Conservation (phyloP, 1,140 invertebrate genomes). For the Chymomyza costata region DNA sequence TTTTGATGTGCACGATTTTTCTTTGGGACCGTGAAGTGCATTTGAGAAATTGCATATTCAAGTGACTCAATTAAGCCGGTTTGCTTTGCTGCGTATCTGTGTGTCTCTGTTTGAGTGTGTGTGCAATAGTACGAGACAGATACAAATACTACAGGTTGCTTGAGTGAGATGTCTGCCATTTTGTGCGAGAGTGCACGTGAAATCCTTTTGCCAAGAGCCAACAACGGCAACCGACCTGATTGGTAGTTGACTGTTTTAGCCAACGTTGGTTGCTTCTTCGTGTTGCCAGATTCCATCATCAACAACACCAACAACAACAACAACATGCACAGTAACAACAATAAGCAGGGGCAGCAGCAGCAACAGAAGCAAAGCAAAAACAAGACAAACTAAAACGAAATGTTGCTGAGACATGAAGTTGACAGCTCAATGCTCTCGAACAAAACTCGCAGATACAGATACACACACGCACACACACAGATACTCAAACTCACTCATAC, state of each 20-base stretch:
- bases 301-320: constrained; percentile 37
- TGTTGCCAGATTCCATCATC: constrained; percentile 61
- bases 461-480: constrained; percentile 8
- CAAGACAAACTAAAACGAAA: constrained; percentile 65
- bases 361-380: too few relatives aligned
- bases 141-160: constrained; percentile 48
- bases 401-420: constrained; percentile 70
- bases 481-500: constrained; percentile 10
- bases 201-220: constrained; percentile 59
- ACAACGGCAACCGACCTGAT: constrained; percentile 57
- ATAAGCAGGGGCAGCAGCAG: constrained; percentile 19
- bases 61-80: constrained; percentile 63
- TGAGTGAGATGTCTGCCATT: constrained; percentile 64
- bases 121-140: constrained; percentile 6
- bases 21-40: constrained; percentile 34
- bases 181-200: constrained; percentile 56
- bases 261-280: constrained; percentile 33
- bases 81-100: constrained; percentile 10
- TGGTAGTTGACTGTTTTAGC: constrained; percentile 64
- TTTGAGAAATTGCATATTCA: constrained; percentile 68
- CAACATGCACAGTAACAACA: constrained; percentile 26
- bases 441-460: constrained; percentile 45
- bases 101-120: constrained; percentile 4
- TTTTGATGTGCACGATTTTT: constrained; percentile 49
- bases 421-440: constrained; percentile 70